Evolutionary conservation across 1,140 invertebrate genomes (phyloP).

Genomic region (Brachystomella parvula): DNA sequence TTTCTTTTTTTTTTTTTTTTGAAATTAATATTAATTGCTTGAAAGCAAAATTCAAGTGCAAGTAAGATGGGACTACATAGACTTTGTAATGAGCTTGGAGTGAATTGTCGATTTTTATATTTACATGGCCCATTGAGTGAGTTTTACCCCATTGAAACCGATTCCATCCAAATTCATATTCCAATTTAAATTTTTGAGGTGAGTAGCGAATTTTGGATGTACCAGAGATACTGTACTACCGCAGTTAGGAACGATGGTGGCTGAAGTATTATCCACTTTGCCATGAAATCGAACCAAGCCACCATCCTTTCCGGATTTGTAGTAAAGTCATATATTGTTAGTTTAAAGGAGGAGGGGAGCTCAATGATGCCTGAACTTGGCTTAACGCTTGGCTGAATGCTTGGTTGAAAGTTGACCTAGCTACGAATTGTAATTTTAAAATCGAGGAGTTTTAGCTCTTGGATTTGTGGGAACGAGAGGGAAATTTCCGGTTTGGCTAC

Average conservation of each 20-base stretch:
- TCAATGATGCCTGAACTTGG: too few relatives aligned
- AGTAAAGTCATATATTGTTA: neutral
- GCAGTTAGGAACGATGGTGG: neutral
- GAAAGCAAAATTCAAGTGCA: neutral
- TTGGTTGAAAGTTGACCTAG: too few relatives aligned
- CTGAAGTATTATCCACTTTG: neutral
- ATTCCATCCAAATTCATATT: neutral
- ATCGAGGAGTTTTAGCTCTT: too few relatives aligned
- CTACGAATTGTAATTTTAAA: too few relatives aligned
- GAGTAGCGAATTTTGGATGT: neutral
- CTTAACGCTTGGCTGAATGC: too few relatives aligned
- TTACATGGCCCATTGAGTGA: too few relatives aligned
- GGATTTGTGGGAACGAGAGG: too few relatives aligned
- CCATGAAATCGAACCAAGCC: neutral
- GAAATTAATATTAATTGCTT: neutral
- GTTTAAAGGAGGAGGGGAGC: too few relatives aligned
- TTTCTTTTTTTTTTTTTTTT: neutral
- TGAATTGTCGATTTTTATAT: too few relatives aligned
- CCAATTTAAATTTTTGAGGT: neutral
- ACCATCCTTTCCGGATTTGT: neutral
- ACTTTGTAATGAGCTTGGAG: too few relatives aligned
- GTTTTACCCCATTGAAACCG: neutral
- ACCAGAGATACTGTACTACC: neutral
- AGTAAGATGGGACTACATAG: too few relatives aligned
- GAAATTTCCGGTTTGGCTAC: too few relatives aligned